A percentile compares a stretch with the other conserved stretches of the same genome.
phyloP scores from a whole-genome alignment of 2,797 vertebrate species.

The Geotrypetes seraphini region DNA sequence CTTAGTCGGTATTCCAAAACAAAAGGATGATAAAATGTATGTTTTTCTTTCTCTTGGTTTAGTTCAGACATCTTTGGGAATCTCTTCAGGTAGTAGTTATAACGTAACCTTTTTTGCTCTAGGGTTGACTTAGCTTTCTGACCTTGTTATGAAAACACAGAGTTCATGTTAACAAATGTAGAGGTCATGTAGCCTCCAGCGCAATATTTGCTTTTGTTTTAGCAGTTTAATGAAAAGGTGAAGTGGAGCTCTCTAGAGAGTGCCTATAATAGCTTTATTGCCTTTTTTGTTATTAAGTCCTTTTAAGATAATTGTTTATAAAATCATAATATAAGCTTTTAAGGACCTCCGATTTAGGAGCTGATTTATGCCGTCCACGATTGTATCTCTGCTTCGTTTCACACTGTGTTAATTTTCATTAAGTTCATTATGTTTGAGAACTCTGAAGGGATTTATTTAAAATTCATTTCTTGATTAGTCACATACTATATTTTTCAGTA shows the following conservation, averaged over 20 bases:
- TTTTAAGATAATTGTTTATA: conserved; percentile 58
- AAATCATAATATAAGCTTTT: conserved; percentile 42
- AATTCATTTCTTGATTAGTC: conserved; percentile 59
- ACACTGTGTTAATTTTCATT: conserved; percentile 68
- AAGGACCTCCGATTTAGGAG: conserved; percentile 37
- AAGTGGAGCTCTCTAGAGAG: conserved; percentile 36
- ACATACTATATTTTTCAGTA: conserved; percentile 52
- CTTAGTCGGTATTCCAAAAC: too few relatives aligned
- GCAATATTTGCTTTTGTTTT: conserved; percentile 42
- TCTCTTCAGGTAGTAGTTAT: too few relatives aligned
- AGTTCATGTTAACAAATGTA: conserved; percentile 49
- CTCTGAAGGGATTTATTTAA: conserved; percentile 71
- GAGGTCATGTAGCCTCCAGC: conserved; percentile 37
- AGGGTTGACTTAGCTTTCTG: too few relatives aligned
- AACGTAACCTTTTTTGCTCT: too few relatives aligned
- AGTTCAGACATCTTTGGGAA: too few relatives aligned
- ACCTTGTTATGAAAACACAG: too few relatives aligned
- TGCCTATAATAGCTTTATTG: conserved; percentile 37
- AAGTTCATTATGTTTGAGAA: conserved; percentile 61
- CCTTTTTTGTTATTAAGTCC: conserved; percentile 50
- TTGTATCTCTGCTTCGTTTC: conserved; percentile 46
- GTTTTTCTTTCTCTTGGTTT: too few relatives aligned
- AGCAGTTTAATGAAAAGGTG: conserved; percentile 53
- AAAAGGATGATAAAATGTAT: too few relatives aligned
- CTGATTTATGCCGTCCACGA: conserved; percentile 44